Percentiles rank a stretch among this genome's conserved stretches.
These are phyloP conservation scores for Gadus chalcogrammus DNA, from an alignment of 2,113 vertebrate genomes.

Conservation along the genomic window DNA sequence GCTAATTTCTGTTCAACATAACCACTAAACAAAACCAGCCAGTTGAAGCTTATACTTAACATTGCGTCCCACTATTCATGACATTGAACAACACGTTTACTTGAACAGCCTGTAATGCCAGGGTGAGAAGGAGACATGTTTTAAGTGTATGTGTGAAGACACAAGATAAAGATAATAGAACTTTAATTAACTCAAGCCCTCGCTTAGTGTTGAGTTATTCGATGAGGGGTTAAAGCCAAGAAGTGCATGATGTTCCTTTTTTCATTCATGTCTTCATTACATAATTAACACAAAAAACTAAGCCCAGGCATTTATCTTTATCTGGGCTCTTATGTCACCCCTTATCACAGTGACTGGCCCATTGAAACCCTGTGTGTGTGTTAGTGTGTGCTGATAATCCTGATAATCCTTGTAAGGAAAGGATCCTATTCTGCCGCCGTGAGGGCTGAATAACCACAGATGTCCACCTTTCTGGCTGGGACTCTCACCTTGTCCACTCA, in stretches of 20 bases:
- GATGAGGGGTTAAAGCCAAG: too few species aligned
- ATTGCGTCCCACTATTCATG: background rate
- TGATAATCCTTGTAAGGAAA: constrained; percentile 91
- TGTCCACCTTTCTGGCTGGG: constrained; percentile 91
- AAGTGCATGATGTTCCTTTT: too few species aligned
- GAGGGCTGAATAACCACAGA: constrained; percentile 87
- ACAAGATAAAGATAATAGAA: too few species aligned
- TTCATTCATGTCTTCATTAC: too few species aligned
- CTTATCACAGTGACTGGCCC: constrained; percentile 87
- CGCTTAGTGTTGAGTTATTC: too few species aligned
- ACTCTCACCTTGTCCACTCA: constrained; percentile 88
- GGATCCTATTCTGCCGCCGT: constrained; percentile 90
- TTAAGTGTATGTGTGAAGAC: too few species aligned
- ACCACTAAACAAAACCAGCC: background rate
- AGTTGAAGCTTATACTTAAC: background rate
- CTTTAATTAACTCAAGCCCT: too few species aligned
- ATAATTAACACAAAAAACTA: too few species aligned
- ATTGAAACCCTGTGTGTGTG: constrained; percentile 88
- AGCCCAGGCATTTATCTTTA: background rate
- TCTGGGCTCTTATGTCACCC: constrained; percentile 65
- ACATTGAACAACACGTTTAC: background rate
- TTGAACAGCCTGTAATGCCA: background rate
- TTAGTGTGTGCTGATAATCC: constrained; percentile 79
- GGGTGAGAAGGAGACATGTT: background rate
- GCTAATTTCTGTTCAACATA: background rate